phyloP scores from a whole-genome alignment of 2,888 invertebrate species.

The Griposia aprilina region DNA sequence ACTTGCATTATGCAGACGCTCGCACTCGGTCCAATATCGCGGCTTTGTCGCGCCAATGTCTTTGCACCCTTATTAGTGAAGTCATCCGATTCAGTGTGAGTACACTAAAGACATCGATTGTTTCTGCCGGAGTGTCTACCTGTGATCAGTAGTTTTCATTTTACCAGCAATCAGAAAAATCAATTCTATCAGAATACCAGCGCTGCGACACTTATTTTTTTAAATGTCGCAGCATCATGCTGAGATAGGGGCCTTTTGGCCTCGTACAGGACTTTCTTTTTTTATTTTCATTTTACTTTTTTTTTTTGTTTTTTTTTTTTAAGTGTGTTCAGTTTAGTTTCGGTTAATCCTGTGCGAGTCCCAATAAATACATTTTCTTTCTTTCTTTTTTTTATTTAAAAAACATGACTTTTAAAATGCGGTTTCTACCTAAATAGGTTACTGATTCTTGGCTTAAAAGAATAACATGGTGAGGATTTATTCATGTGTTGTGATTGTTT shows the following conservation, averaged over 20 bases:
- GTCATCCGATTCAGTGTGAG: constrained; percentile 58
- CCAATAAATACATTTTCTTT: too few species aligned
- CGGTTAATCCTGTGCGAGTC: too few species aligned
- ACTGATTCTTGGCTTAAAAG: not conserved
- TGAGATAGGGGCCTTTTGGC: too few species aligned
- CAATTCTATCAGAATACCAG: too few species aligned
- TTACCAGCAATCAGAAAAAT: too few species aligned
- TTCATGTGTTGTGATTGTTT: not conserved
- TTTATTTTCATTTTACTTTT: too few species aligned
- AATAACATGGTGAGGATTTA: constrained; percentile 36
- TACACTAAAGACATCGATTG: constrained; percentile 44
- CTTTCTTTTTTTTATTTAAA: not conserved
- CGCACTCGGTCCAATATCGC: constrained; percentile 10
- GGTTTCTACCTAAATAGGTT: constrained; percentile 8
- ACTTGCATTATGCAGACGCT: constrained; percentile 6
- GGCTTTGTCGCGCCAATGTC: constrained; percentile 34
- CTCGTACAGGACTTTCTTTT: too few species aligned
- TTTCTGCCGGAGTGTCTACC: constrained; percentile 22
- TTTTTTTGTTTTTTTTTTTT: too few species aligned
- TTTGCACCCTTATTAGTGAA: constrained; percentile 41
- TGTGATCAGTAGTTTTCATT: constrained; percentile 27
- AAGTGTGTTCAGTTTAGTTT: too few species aligned
- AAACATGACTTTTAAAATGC: constrained; percentile 37
- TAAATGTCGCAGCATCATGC: too few species aligned
- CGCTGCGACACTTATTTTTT: too few species aligned